Evolutionary conservation across 2,888 invertebrate species (phyloP).

Genomic region (Zhuqinia jingwanae): DNA sequence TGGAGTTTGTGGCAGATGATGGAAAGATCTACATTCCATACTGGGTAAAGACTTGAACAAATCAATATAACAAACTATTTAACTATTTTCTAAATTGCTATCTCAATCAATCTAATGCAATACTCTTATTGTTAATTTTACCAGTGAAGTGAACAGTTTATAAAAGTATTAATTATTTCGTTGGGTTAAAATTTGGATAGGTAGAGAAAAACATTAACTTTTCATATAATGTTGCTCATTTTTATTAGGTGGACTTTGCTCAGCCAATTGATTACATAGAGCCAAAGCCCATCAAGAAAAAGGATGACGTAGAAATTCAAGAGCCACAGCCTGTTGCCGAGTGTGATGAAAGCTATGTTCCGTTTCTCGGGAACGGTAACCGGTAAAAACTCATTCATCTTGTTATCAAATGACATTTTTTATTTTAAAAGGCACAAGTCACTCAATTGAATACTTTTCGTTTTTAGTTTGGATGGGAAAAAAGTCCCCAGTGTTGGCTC

Average conservation of each 20-base stretch:
- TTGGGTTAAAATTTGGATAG: background rate
- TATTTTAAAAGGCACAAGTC: background rate
- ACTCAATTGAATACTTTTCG: background rate
- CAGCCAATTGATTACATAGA: constrained; percentile 98
- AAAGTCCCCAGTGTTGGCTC: constrained; percentile 4
- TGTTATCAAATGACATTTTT: background rate
- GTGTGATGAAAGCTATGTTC: constrained; percentile 84
- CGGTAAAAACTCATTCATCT: constrained; percentile 76
- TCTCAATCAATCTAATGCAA: background rate
- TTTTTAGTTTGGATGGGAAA: constrained; percentile 58
- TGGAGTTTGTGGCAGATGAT: constrained; percentile 99
- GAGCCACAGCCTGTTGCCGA: constrained; percentile 80
- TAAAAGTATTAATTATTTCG: too few relatives aligned
- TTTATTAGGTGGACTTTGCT: constrained; percentile 93
- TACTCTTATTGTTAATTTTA: background rate
- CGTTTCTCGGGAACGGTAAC: constrained; percentile 88
- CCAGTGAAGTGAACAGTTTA: constrained; percentile 81
- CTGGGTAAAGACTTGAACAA: constrained; percentile 88
- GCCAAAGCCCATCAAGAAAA: constrained; percentile 83
- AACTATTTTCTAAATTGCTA: background rate
- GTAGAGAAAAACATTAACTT: background rate
- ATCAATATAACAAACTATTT: background rate
- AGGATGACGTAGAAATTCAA: constrained; percentile 82
- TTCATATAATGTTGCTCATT: too few relatives aligned
- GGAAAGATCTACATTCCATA: constrained; percentile 98